Base-by-base conservation (phyloP, 2,113 vertebrate species). In the Procavia capensis region DNA sequence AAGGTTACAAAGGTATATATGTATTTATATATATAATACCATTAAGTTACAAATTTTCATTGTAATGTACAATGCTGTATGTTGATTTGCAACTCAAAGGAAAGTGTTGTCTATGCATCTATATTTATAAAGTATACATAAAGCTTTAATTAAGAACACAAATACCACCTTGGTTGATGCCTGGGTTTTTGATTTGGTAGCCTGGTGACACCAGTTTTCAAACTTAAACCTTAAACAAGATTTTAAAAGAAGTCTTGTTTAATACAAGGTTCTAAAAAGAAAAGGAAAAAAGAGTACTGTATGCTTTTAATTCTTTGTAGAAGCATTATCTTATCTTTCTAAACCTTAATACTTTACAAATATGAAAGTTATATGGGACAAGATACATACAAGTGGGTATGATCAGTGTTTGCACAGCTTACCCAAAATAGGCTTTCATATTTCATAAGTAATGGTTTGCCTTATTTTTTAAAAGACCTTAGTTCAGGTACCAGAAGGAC, bases 181-280 rank as follows among this genome's bases (percentile, higher is more conserved):
- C n/a, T 64, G 27, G n/a, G 41, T 87, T 86, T 79, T 96, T 89
- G 78, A 94, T 95, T 93, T 95, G 95, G 91, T 96, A 95, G 79
- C 68, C 88, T 75, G 25, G 66, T 43, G 19, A 36, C 81, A 61
- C 95, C 91, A 76, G 59, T 76, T 64, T 86, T 78, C 80, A 97
- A 86, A 98, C 76, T 25, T 90, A 0, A 88, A 95, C 57, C 90
- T 96, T 89, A 96, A 95, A 88, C 61, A 96, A 98, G 85, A 75
- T 79, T 93, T 68, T 92, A 82, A 96, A 95, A 90, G 95, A 96
- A 86, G 90, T 95, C 84, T 94, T 96, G 75, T 97, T 98, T 98
- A 98, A 98, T 97, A 98, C 9, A 80, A 82, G 81, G 54, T 96
- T 97, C 94, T 97, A 97, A 96, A 98, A 97, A 97, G 94, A 98